These are phyloP conservation scores for Popillia japonica DNA, from an alignment of 1,140 invertebrate species.

Conservation along the genomic window DNA sequence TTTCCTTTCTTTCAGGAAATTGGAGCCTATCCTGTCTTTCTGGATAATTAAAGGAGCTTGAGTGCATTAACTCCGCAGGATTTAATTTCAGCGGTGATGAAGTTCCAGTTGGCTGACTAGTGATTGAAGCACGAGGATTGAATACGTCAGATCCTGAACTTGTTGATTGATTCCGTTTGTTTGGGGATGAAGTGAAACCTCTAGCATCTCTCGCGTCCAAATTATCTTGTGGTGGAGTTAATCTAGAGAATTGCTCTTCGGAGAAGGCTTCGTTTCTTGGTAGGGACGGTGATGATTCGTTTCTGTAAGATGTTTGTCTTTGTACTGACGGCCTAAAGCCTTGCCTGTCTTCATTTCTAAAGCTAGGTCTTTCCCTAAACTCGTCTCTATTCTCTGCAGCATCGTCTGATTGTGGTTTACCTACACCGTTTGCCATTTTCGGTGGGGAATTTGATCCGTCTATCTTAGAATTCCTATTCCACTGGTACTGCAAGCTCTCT, in stretches of 20 bases:
- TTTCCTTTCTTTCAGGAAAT: background rate
- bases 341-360: background rate
- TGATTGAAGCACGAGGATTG: background rate
- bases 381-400: background rate
- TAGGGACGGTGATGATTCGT: background rate
- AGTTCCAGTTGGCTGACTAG: background rate
- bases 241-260: background rate
- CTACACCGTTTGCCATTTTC: background rate
- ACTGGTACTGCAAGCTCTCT: conserved; percentile 37
- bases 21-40: background rate
- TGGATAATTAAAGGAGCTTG: conserved; percentile 15
- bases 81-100: conserved; percentile 12
- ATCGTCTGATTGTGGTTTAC: background rate
- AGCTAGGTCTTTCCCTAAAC: background rate
- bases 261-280: background rate
- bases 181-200: background rate
- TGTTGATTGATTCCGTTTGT: background rate
- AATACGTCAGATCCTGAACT: background rate
- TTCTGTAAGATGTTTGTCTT: background rate
- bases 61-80: conserved; percentile 2
- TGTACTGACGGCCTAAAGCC: background rate
- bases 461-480: conserved; percentile 37
- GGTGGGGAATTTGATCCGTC: background rate
- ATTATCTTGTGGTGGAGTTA: background rate
- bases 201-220: background rate